Base-by-base conservation (phyloP, 1,140 invertebrate genomes). In the Charaxes varanes region DNA sequence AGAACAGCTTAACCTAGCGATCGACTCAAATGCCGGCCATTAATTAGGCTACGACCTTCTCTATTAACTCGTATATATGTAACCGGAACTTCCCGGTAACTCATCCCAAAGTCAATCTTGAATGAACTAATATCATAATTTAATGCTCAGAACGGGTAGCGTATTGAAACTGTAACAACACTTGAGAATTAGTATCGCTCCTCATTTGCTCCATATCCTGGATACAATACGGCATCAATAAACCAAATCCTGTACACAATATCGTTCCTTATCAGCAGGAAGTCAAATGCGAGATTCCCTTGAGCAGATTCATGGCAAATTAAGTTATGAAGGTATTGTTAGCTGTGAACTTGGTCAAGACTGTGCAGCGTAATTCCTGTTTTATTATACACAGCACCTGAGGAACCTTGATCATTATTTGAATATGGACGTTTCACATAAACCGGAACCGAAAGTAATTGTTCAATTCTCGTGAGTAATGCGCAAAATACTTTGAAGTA, bases 81-180 rank as follows among this genome's bases (percentile, higher is more conserved):
- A n/a, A n/a, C n/a, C n/a, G n/a, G n/a, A n/a, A n/a, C n/a, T n/a
- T n/a, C n/a, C n/a, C 14, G 30, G 13, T 6, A 47, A 52, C 33
- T 47, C 51, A 48, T 34, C 38, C 37, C 27, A 26, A 36, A 48
- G 40, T 51, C 45, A 41, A 50, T 47, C 34, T 21, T 40, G 44
- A 43, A 48, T 41, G 37, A 43, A 41, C 43, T 28, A 19, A 24
- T 47, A 51, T 41, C 44, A 37, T 47, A 48, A 43, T 48, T 47
- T 56, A 47, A 52, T 44, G 41, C 40, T 44, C 48, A 56, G 48
- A 56, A 51, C 48, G 47, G 47, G 40, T 35, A 52, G 37, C 44
- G 44, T 47, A 56, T 51, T 47, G 47, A 55, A 47, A 46, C 40
- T 47, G 41, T 34, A 38, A 35, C 34, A 21, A 44, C 36, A 44